phyloP scores from a whole-genome alignment of 2,888 invertebrate species.

The Bruchidius siliquastri region DNA sequence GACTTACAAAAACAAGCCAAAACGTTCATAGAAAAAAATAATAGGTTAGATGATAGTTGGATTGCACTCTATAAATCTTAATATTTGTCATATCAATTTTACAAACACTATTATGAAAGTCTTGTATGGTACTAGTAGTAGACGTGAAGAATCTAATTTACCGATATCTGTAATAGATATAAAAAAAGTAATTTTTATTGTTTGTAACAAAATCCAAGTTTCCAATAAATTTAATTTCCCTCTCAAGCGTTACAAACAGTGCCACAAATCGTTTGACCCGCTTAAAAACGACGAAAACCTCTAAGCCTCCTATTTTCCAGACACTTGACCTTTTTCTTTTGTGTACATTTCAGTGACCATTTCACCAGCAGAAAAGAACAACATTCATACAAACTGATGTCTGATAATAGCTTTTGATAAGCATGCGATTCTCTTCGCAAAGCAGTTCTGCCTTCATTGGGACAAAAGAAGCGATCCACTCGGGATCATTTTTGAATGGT shows the following conservation, averaged over 20 bases:
- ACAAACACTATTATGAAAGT: no score
- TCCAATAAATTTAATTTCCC: no score
- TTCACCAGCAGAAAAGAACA: background rate
- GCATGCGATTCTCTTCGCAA: conserved; percentile 1
- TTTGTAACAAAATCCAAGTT: no score
- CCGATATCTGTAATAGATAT: no score
- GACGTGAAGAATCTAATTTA: no score
- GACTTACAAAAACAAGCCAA: no score
- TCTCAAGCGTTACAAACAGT: background rate
- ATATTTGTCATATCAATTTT: no score
- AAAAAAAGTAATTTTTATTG: no score
- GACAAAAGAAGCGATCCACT: conserved; percentile 15
- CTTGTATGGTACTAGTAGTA: no score
- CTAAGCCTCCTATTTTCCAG: background rate
- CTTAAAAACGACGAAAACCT: background rate
- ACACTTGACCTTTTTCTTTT: conserved; percentile 8
- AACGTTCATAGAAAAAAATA: no score
- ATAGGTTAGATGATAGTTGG: no score
- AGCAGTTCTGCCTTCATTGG: conserved; percentile 18
- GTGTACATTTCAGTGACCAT: conserved; percentile 3
- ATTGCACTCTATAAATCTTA: no score
- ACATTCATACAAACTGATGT: conserved; percentile 4
- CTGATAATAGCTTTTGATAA: background rate
- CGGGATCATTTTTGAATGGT: conserved; percentile 10
- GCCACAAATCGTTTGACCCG: background rate